Percentiles rank a stretch among this genome's conserved stretches.
Conservation (phyloP, 2,888 invertebrate species). For the Druceiella hillmani region DNA sequence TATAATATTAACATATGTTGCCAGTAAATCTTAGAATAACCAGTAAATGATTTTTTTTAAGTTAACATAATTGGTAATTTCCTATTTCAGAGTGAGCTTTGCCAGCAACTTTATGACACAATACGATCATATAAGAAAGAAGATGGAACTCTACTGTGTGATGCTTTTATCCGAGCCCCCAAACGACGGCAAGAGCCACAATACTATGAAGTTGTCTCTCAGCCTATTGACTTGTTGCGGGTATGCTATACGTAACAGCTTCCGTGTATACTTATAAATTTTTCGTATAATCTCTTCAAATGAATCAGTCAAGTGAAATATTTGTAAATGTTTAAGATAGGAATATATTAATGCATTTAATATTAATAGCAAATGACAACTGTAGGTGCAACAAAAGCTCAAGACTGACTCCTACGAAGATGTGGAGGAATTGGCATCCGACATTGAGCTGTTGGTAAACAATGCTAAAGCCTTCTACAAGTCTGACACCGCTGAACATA, state of each 20-base stretch:
- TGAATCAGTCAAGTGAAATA: no score
- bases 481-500: conserved; percentile 76
- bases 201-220: conserved; percentile 87
- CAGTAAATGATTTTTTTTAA: no score
- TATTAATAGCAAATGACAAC: conserved; percentile 11
- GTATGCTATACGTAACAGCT: conserved; percentile 29
- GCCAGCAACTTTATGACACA: conserved; percentile 89
- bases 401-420: conserved; percentile 97
- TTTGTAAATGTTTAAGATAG: no score
- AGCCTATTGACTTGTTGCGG: conserved; percentile 91
- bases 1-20: no score
- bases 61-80: no score
- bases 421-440: conserved; percentile 83
- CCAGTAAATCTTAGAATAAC: no score
- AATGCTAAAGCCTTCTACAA: conserved; percentile 97
- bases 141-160: conserved; percentile 86
- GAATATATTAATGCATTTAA: no score
- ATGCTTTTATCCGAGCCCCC: conserved; percentile 91
- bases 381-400: conserved; percentile 86
- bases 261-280: no score
- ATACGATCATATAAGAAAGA: conserved; percentile 88
- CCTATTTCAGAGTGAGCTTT: conserved; percentile 65
- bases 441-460: conserved; percentile 85
- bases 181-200: conserved; percentile 89
- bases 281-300: no score